A percentile compares a stretch with the other conserved stretches of the same genome.
Evolutionary conservation across 2,797 vertebrate genomes (phyloP).

Genomic region (Atherinosoma microstoma): DNA sequence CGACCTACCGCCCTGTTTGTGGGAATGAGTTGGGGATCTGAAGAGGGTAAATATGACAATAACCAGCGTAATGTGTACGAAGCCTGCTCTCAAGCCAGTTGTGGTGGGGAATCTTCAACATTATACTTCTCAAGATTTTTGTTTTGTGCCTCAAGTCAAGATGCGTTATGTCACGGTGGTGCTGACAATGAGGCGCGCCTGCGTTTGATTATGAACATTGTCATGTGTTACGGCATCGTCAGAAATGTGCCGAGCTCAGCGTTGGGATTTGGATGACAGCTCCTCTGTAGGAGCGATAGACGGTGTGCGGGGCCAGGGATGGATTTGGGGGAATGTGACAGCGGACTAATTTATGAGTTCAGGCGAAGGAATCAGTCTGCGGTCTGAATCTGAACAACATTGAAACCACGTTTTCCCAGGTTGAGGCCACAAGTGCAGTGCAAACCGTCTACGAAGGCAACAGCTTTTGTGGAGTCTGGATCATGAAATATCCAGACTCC

Average conservation of each 20-base stretch:
- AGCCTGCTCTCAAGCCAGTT: conserved; percentile 45
- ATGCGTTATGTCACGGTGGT: conserved; percentile 59
- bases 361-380: conserved; percentile 72
- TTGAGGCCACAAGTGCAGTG: conserved; percentile 67
- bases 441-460: conserved; percentile 59
- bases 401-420: conserved; percentile 76
- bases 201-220: conserved; percentile 78
- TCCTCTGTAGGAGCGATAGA: conserved; percentile 69
- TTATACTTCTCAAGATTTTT: conserved; percentile 46
- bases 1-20: conserved; percentile 59
- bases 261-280: conserved; percentile 70
- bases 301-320: conserved; percentile 61
- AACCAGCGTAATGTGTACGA: conserved; percentile 55
- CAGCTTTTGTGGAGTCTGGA: conserved; percentile 48
- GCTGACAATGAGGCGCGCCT: conserved; percentile 73
- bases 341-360: conserved; percentile 72
- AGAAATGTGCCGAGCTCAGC: conserved; percentile 82
- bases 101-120: conserved; percentile 55
- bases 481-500: conserved; percentile 27
- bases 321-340: conserved; percentile 66
- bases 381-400: conserved; percentile 76
- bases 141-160: conserved; percentile 45
- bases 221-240: conserved; percentile 60
- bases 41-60: conserved; percentile 64
- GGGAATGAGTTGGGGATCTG: not conserved